These are phyloP conservation scores for Drosophila limbata DNA, from an alignment of 2,888 invertebrate species.

Conservation along the genomic window DNA sequence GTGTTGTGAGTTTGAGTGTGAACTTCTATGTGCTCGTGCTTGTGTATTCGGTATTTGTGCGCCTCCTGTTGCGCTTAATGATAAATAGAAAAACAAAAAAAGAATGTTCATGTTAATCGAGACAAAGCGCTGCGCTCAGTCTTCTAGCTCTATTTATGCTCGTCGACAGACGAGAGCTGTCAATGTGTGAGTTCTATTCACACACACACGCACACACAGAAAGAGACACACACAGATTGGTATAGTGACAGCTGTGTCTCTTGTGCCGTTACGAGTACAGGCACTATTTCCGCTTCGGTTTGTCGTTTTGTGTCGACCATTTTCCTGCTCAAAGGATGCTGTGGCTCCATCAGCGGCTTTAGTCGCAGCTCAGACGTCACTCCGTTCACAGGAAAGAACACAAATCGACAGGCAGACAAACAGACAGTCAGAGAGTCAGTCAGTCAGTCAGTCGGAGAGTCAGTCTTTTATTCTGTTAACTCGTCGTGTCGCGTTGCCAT, in stretches of 20 bases:
- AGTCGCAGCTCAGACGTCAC: slow-evolving; percentile 69
- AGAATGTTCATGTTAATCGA: slow-evolving; percentile 78
- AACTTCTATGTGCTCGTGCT: slow-evolving; percentile 11
- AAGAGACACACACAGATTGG: not conserved
- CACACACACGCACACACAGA: slow-evolving; percentile 12
- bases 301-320: slow-evolving; percentile 60
- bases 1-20: slow-evolving; percentile 1
- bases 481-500: slow-evolving; percentile 23
- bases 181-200: slow-evolving; percentile 23
- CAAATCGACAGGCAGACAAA: slow-evolving; percentile 20
- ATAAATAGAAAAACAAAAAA: slow-evolving; percentile 56
- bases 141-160: slow-evolving; percentile 29
- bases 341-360: slow-evolving; percentile 61
- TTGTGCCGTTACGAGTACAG: slow-evolving; percentile 49
- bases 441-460: slow-evolving; percentile 16
- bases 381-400: slow-evolving; percentile 49
- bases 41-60: slow-evolving; percentile 4
- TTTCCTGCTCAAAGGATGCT: slow-evolving; percentile 56
- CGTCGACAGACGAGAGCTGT: slow-evolving; percentile 20
- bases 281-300: slow-evolving; percentile 79
- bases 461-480: slow-evolving; percentile 26
- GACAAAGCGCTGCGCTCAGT: slow-evolving; percentile 64
- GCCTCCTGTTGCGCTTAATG: slow-evolving; percentile 77
- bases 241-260: slow-evolving; percentile 12
- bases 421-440: slow-evolving; percentile 14